Evolutionary conservation across 2,888 invertebrate species (phyloP), one percentile per base, ranked within the genome.

Genomic region (Lithophane ornitopus): DNA sequence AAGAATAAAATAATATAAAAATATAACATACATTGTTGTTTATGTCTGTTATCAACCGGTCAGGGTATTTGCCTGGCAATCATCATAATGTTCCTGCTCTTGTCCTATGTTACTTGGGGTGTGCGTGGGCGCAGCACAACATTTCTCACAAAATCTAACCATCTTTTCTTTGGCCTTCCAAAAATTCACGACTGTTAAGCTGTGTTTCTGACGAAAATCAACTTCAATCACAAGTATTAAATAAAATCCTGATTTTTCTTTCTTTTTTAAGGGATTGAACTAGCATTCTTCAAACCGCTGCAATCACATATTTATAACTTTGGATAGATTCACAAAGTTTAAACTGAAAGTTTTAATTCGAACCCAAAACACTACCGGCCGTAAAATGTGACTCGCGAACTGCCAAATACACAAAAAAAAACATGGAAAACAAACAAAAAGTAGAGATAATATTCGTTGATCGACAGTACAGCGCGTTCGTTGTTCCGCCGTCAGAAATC

Each of bases 401-500:
- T 28, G n/a, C 2, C 7, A 44, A 76, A 26, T 46, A 59, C 22
- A 41, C 19, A 28, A 19, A 26, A 79, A 59, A 65, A 62, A 49
- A 44, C 46, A 54, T n/a, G 41, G 16, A 56, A 74, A 54, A 59
- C 69, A 70, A 84, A 84, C 73, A 79, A 82, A 85, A 78, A 74
- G 26, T 65, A 46, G 44, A 78, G 81, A 81, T 79, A 78, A 85
- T 78, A 85, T 78, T 87, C 72, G 76, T 69, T 84, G 82, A 85
- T 80, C 71, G 75, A 79, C 80, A 70, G 71, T 72, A 85, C 66
- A 76, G 39, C 78, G 77, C 70, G 67, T 78, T 78, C 76, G 82
- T 81, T 87, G 85, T 85, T 88, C 84, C 76, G 76, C 85, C 77
- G 86, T 76, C 78, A 81, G 62, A 66, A 73, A 86, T 84, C 85